Percentiles rank a stretch among this genome's conserved stretches.
Conservation (phyloP, 2,113 vertebrate genomes). For the Andinoacara biseriatus region DNA sequence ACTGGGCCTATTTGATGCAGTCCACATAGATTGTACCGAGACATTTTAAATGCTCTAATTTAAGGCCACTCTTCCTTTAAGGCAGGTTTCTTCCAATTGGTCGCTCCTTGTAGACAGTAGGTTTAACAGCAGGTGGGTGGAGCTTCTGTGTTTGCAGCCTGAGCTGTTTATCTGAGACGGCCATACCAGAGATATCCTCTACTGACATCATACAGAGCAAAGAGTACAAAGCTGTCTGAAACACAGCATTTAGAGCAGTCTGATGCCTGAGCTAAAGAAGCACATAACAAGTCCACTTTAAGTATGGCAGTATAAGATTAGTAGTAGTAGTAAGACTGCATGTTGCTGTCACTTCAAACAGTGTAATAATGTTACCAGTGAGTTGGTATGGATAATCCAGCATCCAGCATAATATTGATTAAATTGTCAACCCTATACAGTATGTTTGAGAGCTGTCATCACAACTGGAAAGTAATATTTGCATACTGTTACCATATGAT, state of each 20-base stretch:
- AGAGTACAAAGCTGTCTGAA: neutral
- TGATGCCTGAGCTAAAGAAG: neutral
- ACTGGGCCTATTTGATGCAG: neutral
- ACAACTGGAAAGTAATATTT: neutral
- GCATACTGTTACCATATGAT: neutral
- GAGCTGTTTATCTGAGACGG: neutral
- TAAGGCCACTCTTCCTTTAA: neutral
- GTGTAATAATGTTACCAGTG: neutral
- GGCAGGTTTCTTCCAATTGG: neutral
- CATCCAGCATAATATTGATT: neutral
- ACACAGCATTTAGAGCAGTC: neutral
- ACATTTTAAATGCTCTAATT: neutral
- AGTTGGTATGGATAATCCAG: neutral
- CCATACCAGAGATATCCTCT: neutral
- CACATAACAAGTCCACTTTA: neutral
- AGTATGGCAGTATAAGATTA: neutral
- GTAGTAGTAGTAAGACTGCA: neutral
- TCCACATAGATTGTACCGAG: neutral
- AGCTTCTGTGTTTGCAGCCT: too few relatives aligned
- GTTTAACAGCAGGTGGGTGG: neutral
- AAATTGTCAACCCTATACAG: neutral
- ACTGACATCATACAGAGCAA: neutral
- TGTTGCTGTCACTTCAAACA: neutral
- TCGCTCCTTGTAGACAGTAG: too few relatives aligned
- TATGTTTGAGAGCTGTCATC: neutral